Evolutionary conservation across 2,888 invertebrate species (phyloP), one percentile per base, ranked within the genome.

Genomic region (Rhimphoctona megacephalus): DNA sequence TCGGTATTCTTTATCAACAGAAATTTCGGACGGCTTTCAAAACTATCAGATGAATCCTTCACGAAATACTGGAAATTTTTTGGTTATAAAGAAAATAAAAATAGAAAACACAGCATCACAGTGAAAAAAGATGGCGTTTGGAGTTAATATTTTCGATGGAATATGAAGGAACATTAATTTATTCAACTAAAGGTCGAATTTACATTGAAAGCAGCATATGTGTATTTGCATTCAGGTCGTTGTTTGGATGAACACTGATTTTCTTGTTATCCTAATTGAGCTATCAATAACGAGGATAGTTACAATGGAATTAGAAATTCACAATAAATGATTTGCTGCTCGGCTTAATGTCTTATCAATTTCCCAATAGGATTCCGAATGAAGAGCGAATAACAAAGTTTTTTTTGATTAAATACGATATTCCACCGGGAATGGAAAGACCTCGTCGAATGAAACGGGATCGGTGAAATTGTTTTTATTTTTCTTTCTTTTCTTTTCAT

Each of bases 211-310:
- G 54, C 61, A 36, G 11, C 43, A 46, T 19, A 30, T 19, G 19
- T 43, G 46, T 64, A n/a, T 30, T 14, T 8, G 36, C 5, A 36
- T 30, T 72, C 43, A 36, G 46, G 36, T 67, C 64, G 66, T 54
- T 61, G 72, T 76, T 36, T 76, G n/a, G 49, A 67, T 46, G 30
- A 72, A 69, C 80, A 33, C 30, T 74, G 61, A 52, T 69, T 67
- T 64, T 64, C 86, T 84, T 83, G 78, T 86, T 86, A 86, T 78
- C 61, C 78, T 61, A 78, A 84, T 81, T 81, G 81, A 84, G 81
- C 86, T 77, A 86, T 83, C 61, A 72, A 82, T 79, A 79, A 85
- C 79, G 73, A 78, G 73, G 73, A 69, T 74, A 61, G 73, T 73
- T 49, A 54, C 46, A 78, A 81, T 70, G 82, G 64, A 46, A 79